Conservation (phyloP, 1,140 invertebrate genomes). For the Eufriesea mexicana region DNA sequence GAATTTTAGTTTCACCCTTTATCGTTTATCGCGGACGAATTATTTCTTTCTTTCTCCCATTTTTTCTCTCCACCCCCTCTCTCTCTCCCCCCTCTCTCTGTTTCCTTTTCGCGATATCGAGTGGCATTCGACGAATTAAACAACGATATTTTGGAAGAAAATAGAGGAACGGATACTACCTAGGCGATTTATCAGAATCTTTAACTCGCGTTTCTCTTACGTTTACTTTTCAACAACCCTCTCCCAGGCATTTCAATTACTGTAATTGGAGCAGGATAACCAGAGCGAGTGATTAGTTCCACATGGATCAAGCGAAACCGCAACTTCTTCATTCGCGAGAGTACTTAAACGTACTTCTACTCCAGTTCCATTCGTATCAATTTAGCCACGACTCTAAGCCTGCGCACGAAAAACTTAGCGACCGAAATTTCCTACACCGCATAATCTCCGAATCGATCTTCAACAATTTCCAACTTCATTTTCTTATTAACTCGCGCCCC, state of each 20-base stretch:
- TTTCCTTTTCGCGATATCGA: background rate
- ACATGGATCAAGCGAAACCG: background rate
- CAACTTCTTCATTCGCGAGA: background rate
- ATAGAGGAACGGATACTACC: background rate
- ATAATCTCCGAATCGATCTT: background rate
- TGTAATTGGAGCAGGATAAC: conserved; percentile 6
- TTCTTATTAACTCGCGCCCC: background rate
- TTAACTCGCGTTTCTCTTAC: background rate
- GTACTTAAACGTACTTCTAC: background rate
- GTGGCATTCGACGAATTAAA: background rate
- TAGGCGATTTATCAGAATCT: background rate
- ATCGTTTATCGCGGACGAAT: background rate
- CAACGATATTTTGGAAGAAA: background rate
- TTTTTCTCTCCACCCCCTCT: no score
- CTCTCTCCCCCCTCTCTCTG: no score
- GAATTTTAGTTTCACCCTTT: background rate
- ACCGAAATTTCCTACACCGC: background rate
- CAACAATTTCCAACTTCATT: background rate
- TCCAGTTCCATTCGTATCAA: background rate
- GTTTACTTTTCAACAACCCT: background rate
- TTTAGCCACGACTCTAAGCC: background rate
- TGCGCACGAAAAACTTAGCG: background rate
- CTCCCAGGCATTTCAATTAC: background rate
- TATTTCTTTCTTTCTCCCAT: no score
- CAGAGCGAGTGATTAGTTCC: conserved; percentile 9